phyloP scores from a whole-genome alignment of 2,888 invertebrate genomes.

The Lamellibrachia satsuma region DNA sequence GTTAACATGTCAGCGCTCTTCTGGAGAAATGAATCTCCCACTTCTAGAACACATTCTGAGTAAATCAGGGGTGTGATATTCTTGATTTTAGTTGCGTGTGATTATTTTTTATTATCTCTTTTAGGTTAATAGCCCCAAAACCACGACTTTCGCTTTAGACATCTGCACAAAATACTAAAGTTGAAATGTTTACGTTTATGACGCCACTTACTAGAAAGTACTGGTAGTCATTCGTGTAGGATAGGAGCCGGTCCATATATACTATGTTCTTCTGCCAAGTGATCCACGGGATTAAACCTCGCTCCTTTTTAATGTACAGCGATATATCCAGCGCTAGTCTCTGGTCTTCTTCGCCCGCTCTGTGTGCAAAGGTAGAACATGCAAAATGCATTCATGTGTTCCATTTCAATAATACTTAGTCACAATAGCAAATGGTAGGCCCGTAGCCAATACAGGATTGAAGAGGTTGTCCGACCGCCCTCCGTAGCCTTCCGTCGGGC shows the following conservation, averaged over 20 bases:
- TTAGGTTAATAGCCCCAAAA: no score
- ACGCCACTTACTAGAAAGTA: conserved; percentile 34
- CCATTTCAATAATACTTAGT: not conserved
- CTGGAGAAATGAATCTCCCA: no score
- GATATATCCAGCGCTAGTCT: conserved; percentile 52
- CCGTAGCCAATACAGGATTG: not conserved
- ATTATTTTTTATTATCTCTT: no score
- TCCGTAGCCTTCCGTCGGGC: not conserved
- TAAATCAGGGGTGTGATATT: no score
- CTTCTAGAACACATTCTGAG: no score
- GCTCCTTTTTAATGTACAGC: conserved; percentile 52
- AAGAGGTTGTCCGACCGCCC: not conserved
- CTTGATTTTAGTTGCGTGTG: no score
- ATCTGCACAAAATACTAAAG: no score
- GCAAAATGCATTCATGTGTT: not conserved
- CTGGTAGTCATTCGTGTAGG: conserved; percentile 35
- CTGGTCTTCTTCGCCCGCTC: conserved; percentile 72
- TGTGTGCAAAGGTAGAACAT: conserved; percentile 28
- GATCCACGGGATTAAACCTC: conserved; percentile 53
- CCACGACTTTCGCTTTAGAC: no score
- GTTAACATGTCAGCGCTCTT: no score
- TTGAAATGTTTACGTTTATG: not conserved
- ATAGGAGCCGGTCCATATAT: conserved; percentile 67
- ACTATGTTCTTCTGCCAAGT: conserved; percentile 43
- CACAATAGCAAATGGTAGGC: not conserved